phyloP scores from a whole-genome alignment of 2,797 vertebrate species.

The Apogon talboti region DNA sequence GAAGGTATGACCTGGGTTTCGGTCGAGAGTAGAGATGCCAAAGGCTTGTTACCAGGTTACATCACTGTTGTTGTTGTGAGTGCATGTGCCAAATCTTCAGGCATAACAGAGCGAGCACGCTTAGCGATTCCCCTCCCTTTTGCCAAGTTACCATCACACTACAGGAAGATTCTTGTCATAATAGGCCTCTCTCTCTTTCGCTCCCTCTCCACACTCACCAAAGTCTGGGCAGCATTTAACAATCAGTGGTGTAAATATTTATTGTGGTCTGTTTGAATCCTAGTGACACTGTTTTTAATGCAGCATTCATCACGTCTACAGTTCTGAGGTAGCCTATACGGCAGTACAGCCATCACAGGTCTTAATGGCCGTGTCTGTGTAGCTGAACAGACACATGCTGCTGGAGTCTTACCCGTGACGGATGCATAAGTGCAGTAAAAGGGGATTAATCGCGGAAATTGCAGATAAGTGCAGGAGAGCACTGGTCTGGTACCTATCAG shows the following conservation, averaged over 20 bases:
- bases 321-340: conserved; percentile 32
- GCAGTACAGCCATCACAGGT: conserved; percentile 27
- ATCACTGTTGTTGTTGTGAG: conserved; percentile 86
- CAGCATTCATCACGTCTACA: conserved; percentile 47
- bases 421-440: conserved; percentile 73
- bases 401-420: conserved; percentile 58
- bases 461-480: conserved; percentile 75
- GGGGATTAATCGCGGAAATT: conserved; percentile 77
- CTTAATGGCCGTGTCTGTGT: conserved; percentile 56
- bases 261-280: conserved; percentile 68
- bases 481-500: conserved; percentile 72
- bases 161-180: conserved; percentile 78
- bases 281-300: conserved; percentile 59
- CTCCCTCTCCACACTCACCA: conserved; percentile 10
- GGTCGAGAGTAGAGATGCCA: conserved; percentile 78
- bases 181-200: conserved; percentile 44
- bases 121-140: conserved; percentile 77
- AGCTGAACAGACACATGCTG: conserved; percentile 59
- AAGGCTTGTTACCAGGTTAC: conserved; percentile 87
- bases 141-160: conserved; percentile 81
- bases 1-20: conserved; percentile 85
- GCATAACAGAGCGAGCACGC: conserved; percentile 80
- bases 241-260: conserved; percentile 74
- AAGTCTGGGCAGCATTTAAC: conserved; percentile 63
- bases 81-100: conserved; percentile 82